Conservation (phyloP, 2,113 vertebrate species). For the Litocranius walleri region DNA sequence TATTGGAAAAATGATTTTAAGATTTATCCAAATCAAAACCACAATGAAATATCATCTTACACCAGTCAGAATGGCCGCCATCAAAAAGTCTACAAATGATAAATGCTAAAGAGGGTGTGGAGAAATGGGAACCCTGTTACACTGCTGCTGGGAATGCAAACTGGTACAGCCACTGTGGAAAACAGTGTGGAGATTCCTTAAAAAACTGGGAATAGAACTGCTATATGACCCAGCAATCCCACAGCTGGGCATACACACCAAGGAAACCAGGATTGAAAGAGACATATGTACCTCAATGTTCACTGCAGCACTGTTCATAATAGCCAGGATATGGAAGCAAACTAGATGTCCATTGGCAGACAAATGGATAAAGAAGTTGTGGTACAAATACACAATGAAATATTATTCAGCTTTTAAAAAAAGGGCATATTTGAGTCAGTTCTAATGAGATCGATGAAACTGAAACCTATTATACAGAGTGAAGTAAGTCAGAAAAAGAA, state of each 20-base stretch:
- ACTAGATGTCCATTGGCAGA: neutral
- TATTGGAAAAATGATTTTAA: neutral
- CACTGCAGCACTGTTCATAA: neutral
- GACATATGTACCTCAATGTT: neutral
- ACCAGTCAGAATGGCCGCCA: neutral
- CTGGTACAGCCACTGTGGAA: neutral
- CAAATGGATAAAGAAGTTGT: neutral
- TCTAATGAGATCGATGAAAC: neutral
- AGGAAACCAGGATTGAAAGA: neutral
- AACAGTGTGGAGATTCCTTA: neutral
- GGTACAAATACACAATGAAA: neutral
- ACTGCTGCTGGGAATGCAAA: neutral
- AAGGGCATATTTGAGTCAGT: neutral
- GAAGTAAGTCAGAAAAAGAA: neutral
- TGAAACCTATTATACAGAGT: neutral
- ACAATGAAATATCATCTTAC: neutral
- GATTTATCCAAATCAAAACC: neutral
- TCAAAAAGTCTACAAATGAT: neutral
- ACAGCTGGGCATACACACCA: neutral
- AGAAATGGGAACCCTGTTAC: neutral
- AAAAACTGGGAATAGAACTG: neutral
- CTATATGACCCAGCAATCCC: neutral
- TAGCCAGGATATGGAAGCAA: neutral
- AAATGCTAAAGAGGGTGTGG: neutral
- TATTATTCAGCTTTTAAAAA: neutral